Conservation (phyloP, 2,888 invertebrate species). For the Archaeoteleia sp. region DNA sequence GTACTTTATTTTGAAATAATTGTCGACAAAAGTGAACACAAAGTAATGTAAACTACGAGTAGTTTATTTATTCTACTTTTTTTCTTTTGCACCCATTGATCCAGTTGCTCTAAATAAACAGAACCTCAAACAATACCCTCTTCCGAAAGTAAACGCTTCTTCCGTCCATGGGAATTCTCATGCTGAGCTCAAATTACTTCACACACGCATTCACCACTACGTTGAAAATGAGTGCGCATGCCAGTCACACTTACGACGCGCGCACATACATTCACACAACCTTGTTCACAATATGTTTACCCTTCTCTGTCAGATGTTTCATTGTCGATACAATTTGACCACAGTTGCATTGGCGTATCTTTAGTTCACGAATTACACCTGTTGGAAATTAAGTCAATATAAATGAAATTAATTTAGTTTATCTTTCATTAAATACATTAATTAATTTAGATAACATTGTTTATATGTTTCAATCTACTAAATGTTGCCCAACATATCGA, state of each 20-base stretch:
- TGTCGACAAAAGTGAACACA: conserved; percentile 3
- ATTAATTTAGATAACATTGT: too few species aligned
- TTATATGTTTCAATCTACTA: too few species aligned
- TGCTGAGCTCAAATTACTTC: conserved; percentile 48
- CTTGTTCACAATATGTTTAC: conserved; percentile 42
- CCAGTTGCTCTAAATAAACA: conserved; percentile 33
- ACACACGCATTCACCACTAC: conserved; percentile 52
- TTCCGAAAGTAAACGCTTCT: conserved; percentile 37
- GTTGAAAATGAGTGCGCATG: conserved; percentile 66
- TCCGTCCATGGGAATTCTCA: conserved; percentile 57
- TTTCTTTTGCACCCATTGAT: conserved; percentile 6
- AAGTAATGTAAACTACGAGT: conserved; percentile 10
- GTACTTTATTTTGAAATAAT: too few species aligned
- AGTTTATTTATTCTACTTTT: too few species aligned
- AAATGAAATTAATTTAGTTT: too few species aligned
- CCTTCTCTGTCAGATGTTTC: conserved; percentile 42
- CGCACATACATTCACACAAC: conserved; percentile 60
- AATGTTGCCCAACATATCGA: too few species aligned
- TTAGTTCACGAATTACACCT: too few species aligned
- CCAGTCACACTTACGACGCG: conserved; percentile 73
- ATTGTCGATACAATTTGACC: conserved; percentile 37
- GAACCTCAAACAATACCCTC: conserved; percentile 35
- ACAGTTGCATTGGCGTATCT: conserved; percentile 11
- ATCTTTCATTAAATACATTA: too few species aligned
- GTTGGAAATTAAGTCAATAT: too few species aligned